These are phyloP conservation scores for Mycetomoellerius zeteki DNA, from an alignment of 1,140 invertebrate species.

Conservation along the genomic window DNA sequence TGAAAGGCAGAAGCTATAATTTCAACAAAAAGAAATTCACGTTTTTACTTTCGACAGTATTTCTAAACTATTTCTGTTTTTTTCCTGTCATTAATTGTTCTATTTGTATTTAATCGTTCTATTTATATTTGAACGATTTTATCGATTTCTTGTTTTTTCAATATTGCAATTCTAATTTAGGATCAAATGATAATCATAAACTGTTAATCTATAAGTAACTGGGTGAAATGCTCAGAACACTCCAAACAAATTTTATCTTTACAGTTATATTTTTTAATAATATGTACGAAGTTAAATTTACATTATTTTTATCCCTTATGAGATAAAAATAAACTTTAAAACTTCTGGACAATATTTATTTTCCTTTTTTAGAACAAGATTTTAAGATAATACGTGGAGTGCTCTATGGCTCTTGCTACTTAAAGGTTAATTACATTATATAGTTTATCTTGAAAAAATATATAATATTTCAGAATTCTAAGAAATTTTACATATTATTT, in stretches of 20 bases:
- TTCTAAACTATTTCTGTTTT: conserved; percentile 42
- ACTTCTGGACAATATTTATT: no score
- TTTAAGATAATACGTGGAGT: no score
- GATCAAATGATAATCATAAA: background rate
- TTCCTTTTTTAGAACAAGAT: no score
- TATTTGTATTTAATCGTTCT: conserved; percentile 33
- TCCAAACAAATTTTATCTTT: no score
- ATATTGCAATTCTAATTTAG: background rate
- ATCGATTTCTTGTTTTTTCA: conserved; percentile 28
- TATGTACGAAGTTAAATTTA: no score
- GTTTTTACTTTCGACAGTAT: background rate
- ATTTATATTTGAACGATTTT: conserved; percentile 21
- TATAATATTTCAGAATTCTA: background rate
- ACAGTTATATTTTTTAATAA: no score
- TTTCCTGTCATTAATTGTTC: background rate
- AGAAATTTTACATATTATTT: background rate
- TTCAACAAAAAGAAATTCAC: background rate
- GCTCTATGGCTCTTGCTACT: no score
- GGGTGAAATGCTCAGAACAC: no score
- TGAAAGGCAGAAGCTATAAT: background rate
- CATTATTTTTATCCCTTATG: no score
- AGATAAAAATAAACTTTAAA: no score
- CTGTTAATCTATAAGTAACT: background rate
- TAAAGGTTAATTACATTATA: background rate
- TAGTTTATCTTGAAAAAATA: background rate